A percentile compares a stretch with the other conserved stretches of the same genome.
phyloP scores from a whole-genome alignment of 2,113 vertebrate species.

The Myodes glareolus region DNA sequence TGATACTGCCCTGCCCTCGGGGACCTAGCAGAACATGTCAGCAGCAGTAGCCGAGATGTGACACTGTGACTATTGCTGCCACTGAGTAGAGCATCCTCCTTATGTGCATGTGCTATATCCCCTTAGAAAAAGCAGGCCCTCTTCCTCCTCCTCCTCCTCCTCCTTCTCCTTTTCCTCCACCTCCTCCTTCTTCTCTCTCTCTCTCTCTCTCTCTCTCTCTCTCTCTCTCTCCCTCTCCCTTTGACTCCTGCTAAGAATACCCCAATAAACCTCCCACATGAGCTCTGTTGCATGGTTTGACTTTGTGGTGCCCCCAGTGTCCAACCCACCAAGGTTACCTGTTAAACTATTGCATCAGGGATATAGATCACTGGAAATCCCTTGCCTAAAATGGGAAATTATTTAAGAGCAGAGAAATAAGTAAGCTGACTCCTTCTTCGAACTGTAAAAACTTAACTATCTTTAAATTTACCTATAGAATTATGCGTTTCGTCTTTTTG shows the following conservation, averaged over 20 bases:
- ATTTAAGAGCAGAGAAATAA: not conserved
- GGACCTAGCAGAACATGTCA: not conserved
- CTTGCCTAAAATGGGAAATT: not conserved
- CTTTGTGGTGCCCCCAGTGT: not conserved
- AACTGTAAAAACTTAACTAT: not conserved
- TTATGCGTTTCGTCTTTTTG: not conserved
- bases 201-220: too few species aligned
- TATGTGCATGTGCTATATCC: not conserved
- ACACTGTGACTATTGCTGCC: not conserved
- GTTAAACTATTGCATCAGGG: not conserved
- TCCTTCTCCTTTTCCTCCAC: too few species aligned
- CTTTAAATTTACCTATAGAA: not conserved
- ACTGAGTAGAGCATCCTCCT: not conserved
- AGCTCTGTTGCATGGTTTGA: not conserved
- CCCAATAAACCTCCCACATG: not conserved
- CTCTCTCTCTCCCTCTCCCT: accelerated
- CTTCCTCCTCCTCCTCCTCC: too few species aligned
- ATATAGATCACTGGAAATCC: not conserved
- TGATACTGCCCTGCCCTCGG: too few species aligned
- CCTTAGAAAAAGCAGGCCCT: not conserved
- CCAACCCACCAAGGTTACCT: too few species aligned
- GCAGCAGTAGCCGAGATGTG: not conserved
- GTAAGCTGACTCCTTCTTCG: not conserved
- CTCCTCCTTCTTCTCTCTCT: too few species aligned
- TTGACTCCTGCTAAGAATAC: not conserved